Base-by-base conservation (phyloP, 2,113 vertebrate genomes). In the Junco hyemalis region DNA sequence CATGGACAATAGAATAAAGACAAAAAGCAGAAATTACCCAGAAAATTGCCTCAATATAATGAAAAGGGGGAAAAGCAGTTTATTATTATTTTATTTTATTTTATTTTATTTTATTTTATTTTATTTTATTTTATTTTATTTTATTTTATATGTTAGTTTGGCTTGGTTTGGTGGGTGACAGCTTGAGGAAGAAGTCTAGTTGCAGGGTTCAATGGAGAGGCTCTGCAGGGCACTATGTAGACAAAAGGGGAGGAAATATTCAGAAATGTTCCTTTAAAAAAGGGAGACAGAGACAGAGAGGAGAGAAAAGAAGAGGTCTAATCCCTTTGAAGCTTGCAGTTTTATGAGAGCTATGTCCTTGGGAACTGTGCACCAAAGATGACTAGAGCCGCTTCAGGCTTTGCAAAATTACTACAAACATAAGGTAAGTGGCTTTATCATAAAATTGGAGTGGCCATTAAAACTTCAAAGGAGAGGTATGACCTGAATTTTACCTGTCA, bases 391-490 rank as follows among this genome's bases (percentile, higher is more conserved):
- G 87, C 95, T 95, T 94, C 68, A 7, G 94, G 93, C 87, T 93
- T 92, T 96, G 73, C 93, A 96, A 97, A 97, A 97, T 97, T 94
- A 96, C 93, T 90, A 88, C 96, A 95, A 92, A 97, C 94, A 95
- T 94, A 97, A 95, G 95, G 78, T 96, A 86, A 97, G 92, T 86
- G 90, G 87, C 88, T 96, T 97, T 93, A 95, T 97, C 95, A 88
- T 91, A 95, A 94, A 95, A 95, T 77, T 90, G 93, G 93, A 97
- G 96, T 89, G 92, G 82, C 70, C 90, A 95, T 91, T 79, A 96
- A 95, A 96, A 95, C 95, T 94, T 97, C 93, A 96, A 95, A 96
- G 96, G 95, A 95, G 82, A 94, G 16, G 11, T 84, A 86, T 90
- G 84, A 92, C 94, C 93, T 88, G 92, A 97, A 93, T 91, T 95